Conservation (phyloP, 1,140 invertebrate genomes). For the Zaprionus ornatus region DNA sequence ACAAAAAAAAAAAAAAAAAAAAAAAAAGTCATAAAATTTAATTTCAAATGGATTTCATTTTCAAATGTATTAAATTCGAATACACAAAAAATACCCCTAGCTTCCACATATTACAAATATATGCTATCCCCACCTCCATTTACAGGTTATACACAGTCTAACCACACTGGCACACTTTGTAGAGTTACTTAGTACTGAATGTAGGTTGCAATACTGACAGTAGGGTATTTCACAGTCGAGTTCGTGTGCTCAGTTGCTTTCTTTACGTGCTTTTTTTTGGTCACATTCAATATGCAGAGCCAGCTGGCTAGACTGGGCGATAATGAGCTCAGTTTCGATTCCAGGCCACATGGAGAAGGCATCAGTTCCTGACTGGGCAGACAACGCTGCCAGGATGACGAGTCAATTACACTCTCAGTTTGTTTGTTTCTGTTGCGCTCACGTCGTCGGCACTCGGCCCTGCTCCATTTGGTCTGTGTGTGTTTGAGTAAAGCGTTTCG, state of each 20-base stretch:
- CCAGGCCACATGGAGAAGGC: neutral
- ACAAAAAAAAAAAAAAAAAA: too few species aligned
- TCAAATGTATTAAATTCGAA: too few species aligned
- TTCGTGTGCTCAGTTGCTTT: neutral
- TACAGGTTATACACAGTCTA: too few species aligned
- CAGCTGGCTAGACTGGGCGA: conserved; percentile 33
- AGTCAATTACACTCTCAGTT: conserved; percentile 72
- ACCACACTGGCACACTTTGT: too few species aligned
- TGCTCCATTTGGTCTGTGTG: conserved; percentile 30
- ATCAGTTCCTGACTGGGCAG: neutral
- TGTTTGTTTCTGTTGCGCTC: conserved; percentile 40
- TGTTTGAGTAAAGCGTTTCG: conserved; percentile 70
- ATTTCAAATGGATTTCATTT: too few species aligned
- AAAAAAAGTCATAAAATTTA: too few species aligned
- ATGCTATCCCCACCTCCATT: fast-evolving
- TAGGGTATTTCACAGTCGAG: too few species aligned
- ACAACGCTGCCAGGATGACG: conserved; percentile 15
- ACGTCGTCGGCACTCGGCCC: conserved; percentile 40
- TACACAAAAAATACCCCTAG: too few species aligned
- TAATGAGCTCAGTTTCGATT: conserved; percentile 50
- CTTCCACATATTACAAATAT: too few species aligned
- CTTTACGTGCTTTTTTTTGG: conserved; percentile 4
- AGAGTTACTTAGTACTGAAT: too few species aligned
- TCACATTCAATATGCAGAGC: conserved; percentile 55
- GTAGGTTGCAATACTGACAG: neutral